Percentiles rank a stretch among this genome's conserved stretches.
Evolutionary conservation across 2,113 vertebrate genomes (phyloP).

Genomic region (Trogon surrucura): DNA sequence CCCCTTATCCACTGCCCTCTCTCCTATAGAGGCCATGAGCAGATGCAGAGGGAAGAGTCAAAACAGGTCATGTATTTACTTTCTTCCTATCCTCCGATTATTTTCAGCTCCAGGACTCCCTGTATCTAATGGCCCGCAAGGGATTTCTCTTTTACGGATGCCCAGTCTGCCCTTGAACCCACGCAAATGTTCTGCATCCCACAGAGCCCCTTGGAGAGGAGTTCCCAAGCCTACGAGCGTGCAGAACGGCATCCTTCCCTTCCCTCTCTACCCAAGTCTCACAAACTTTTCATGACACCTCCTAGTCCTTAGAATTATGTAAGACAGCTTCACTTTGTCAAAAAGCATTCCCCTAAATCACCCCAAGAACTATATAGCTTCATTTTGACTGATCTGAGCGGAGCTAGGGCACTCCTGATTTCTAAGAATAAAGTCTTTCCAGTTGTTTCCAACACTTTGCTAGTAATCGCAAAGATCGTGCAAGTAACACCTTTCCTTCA

Average conservation of each 20-base stretch:
- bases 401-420: neutral
- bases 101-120: neutral
- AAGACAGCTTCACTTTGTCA: neutral
- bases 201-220: neutral
- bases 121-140: neutral
- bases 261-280: neutral
- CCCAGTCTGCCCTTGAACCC: neutral
- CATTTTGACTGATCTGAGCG: neutral
- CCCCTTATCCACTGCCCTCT: neutral
- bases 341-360: neutral
- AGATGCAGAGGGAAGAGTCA: neutral
- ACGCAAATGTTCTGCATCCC: neutral
- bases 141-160: neutral
- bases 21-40: neutral
- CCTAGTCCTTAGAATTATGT: neutral
- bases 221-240: neutral
- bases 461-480: neutral
- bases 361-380: neutral
- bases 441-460: neutral
- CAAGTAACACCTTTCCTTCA: neutral
- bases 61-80: neutral
- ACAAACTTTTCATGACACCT: neutral
- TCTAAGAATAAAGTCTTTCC: neutral
- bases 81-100: neutral
- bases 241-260: neutral